Conservation (phyloP, 2,888 invertebrate genomes). For the Proisotoma minuta region DNA sequence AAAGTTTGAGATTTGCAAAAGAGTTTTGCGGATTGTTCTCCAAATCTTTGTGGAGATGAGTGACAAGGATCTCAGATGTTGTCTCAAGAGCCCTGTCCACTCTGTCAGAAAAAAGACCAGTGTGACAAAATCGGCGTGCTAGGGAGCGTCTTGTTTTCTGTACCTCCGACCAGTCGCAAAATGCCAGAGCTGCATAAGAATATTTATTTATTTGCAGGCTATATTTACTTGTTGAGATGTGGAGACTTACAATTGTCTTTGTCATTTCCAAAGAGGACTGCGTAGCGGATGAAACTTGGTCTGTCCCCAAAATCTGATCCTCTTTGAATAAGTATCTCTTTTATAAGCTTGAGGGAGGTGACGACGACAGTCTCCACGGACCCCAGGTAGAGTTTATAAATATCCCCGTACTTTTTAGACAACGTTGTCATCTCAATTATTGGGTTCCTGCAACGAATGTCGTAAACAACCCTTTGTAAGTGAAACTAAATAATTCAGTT, state of each 20-base stretch:
- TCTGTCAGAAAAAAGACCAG: slow-evolving; percentile 40
- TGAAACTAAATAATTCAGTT: too few relatives aligned
- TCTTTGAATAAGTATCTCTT: slow-evolving; percentile 46
- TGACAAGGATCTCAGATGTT: slow-evolving; percentile 25
- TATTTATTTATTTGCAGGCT: slow-evolving; percentile 6
- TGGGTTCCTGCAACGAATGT: too few relatives aligned
- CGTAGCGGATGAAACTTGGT: slow-evolving; percentile 74
- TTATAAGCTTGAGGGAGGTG: slow-evolving; percentile 43
- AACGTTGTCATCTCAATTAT: slow-evolving; percentile 42
- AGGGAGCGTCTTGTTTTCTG: slow-evolving; percentile 73
- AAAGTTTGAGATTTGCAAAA: slow-evolving; percentile 60
- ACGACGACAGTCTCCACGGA: slow-evolving; percentile 44
- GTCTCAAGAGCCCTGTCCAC: slow-evolving; percentile 32
- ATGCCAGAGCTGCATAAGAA: slow-evolving; percentile 67
- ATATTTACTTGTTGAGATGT: neutral
- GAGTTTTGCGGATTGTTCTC: slow-evolving; percentile 2
- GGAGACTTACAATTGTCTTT: slow-evolving; percentile 75
- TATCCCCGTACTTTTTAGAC: slow-evolving; percentile 42
- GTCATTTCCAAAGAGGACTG: slow-evolving; percentile 76
- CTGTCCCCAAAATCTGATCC: slow-evolving; percentile 77
- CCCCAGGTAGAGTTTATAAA: slow-evolving; percentile 44
- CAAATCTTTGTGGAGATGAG: slow-evolving; percentile 21
- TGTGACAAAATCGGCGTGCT: slow-evolving; percentile 67
- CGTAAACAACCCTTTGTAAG: too few relatives aligned
- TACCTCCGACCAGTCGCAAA: slow-evolving; percentile 81